Conservation (phyloP, 2,888 invertebrate species). For the Trypoxylon attenuatum region DNA sequence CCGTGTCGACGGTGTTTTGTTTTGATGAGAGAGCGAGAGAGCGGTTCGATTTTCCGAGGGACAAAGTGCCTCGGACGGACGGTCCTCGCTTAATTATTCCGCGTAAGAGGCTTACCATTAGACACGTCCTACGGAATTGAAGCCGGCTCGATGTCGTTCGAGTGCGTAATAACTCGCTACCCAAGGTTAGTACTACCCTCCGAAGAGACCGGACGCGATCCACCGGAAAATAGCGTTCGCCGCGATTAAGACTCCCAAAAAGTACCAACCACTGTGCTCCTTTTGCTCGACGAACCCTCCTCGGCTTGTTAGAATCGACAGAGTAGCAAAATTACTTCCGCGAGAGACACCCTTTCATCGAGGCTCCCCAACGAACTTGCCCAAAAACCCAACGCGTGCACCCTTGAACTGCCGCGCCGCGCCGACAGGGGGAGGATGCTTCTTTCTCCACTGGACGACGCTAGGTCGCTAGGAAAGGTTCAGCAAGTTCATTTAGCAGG, state of each 20-base stretch:
- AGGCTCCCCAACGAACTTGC: no score
- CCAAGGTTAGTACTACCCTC: constrained; percentile 1
- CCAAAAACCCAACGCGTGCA: no score
- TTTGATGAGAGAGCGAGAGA: no score
- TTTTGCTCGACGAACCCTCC: neutral
- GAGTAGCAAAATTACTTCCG: no score
- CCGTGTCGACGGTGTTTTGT: constrained; percentile 28
- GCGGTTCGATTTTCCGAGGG: constrained; percentile 34
- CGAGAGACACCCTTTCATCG: no score
- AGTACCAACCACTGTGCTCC: neutral
- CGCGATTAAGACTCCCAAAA: neutral
- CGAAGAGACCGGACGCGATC: neutral
- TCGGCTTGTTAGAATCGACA: no score
- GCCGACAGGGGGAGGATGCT: neutral
- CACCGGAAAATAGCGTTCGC: constrained; percentile 12
- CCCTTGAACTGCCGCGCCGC: no score
- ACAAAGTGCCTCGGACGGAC: constrained; percentile 27
- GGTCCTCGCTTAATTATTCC: constrained; percentile 49
- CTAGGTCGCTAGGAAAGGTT: neutral
- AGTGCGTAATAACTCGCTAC: constrained; percentile 46
- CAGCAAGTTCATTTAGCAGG: neutral
- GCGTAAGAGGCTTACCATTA: constrained; percentile 56
- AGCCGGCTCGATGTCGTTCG: constrained; percentile 47
- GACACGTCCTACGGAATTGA: constrained; percentile 45
- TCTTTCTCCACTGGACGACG: neutral